Evolutionary conservation across 2,113 vertebrate genomes (phyloP).

Genomic region (Ginglymostoma cirratum): DNA sequence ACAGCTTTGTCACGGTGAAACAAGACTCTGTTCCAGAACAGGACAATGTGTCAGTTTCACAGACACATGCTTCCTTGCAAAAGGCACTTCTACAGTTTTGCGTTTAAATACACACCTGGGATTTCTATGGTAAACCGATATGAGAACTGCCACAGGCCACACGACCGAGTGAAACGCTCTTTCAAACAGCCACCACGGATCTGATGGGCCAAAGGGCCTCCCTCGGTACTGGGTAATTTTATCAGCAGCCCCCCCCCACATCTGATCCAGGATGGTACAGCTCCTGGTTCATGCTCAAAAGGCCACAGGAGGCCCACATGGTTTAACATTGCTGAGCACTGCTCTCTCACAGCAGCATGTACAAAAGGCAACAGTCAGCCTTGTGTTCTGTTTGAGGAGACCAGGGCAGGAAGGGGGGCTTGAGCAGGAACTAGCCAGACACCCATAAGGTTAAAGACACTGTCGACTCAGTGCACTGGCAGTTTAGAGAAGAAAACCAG

Average conservation of each 20-base stretch:
- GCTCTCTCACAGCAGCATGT: background rate
- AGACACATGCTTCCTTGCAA: background rate
- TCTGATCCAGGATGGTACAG: background rate
- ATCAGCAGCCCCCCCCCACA: background rate
- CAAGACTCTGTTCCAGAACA: background rate
- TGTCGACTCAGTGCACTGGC: background rate
- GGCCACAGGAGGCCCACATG: background rate
- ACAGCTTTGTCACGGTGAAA: background rate
- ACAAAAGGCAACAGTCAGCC: background rate
- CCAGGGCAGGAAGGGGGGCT: background rate
- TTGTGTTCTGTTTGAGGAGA: background rate
- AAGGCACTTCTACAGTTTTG: slow-evolving; percentile 6
- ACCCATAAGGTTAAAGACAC: background rate
- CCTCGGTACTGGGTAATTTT: background rate
- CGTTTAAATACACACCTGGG: background rate
- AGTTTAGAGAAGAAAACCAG: background rate
- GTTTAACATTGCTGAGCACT: background rate
- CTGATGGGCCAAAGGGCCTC: background rate
- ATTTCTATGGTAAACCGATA: background rate
- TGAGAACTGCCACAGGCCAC: background rate
- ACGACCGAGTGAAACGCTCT: background rate
- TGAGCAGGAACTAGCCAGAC: background rate
- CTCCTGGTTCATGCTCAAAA: background rate
- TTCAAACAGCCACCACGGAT: background rate
- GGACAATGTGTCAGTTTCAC: background rate